These are phyloP conservation scores for Oscheius sp. DNA, from an alignment of 1,140 invertebrate species.

Conservation along the genomic window DNA sequence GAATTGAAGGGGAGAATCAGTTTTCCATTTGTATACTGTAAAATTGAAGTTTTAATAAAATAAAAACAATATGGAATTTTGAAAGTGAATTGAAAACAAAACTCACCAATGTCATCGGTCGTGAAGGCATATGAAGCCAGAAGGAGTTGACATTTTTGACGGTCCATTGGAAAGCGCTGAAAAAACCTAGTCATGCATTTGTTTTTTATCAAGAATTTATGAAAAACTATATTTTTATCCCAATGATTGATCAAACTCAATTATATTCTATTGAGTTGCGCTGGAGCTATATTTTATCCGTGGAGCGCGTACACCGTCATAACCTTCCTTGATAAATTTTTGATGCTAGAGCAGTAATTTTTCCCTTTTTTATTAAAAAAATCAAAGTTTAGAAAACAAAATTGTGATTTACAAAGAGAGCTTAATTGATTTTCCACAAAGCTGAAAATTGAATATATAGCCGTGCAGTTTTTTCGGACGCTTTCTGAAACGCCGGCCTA, in stretches of 20 bases:
- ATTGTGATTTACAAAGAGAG: no score
- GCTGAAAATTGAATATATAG: no score
- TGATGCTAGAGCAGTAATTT: neutral
- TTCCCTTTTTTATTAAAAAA: no score
- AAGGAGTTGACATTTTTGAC: conserved; percentile 83
- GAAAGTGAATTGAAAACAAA: neutral
- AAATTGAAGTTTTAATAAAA: neutral
- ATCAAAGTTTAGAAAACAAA: no score
- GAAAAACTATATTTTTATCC: no score
- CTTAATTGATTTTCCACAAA: no score
- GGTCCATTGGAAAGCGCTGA: conserved; percentile 87
- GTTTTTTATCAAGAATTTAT: neutral
- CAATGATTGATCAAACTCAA: no score
- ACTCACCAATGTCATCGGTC: conserved; percentile 47
- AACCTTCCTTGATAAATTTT: neutral
- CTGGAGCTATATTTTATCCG: no score
- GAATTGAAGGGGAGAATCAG: conserved; percentile 88
- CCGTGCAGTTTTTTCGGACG: no score
- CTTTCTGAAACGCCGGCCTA: no score
- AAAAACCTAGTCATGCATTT: neutral
- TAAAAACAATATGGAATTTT: neutral
- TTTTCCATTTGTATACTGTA: conserved; percentile 72
- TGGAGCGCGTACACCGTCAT: neutral
- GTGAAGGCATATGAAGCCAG: conserved; percentile 71
- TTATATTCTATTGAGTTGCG: no score